phyloP scores from a whole-genome alignment of 64 coral and sea anemone genomes.

The Platygyra sinensis region DNA sequence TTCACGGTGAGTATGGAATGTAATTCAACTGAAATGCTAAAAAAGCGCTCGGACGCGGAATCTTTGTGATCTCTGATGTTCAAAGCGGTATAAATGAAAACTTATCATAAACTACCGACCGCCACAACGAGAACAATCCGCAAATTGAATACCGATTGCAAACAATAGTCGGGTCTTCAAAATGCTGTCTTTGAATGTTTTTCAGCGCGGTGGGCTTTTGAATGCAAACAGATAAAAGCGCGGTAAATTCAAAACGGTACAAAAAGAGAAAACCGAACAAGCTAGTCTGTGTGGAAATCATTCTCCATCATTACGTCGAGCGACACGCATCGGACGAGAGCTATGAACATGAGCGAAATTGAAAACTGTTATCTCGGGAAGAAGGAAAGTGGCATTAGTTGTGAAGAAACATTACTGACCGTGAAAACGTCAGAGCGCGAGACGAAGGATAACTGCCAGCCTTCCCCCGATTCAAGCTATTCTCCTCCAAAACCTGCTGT shows the following conservation, averaged over 20 bases:
- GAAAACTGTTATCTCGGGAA: neutral
- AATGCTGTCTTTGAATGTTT: neutral
- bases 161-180: neutral
- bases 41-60: neutral
- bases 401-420: neutral
- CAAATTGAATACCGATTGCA: slow-evolving; percentile 21
- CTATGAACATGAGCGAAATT: neutral
- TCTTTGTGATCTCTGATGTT: neutral
- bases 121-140: neutral
- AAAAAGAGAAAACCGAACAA: neutral
- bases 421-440: neutral
- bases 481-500: neutral
- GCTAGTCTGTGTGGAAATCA: neutral
- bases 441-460: neutral
- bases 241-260: slow-evolving; percentile 13
- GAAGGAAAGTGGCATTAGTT: neutral
- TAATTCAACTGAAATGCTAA: neutral
- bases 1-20: too few species aligned
- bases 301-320: neutral
- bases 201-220: neutral
- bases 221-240: neutral
- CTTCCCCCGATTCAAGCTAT: neutral
- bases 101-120: slow-evolving; percentile 3
- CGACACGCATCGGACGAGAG: neutral
- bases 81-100: neutral